Evolutionary conservation across 2,888 invertebrate species (phyloP), one percentile per base, ranked within the genome.

Genomic region (Priapulus caudatus): DNA sequence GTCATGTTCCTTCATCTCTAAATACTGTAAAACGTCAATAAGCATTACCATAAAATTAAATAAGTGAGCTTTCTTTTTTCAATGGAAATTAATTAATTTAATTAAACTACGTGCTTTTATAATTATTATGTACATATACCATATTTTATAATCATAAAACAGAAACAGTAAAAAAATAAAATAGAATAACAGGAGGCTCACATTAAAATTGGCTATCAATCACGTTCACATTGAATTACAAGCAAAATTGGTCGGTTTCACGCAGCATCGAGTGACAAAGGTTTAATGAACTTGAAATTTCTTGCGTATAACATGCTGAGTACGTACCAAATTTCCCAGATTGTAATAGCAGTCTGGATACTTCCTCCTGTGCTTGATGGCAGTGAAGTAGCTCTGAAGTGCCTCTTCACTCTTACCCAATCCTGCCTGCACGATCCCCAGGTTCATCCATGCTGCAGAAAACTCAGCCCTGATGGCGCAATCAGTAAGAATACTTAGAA

Each of bases 391-490:
- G 61, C 90, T 86, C 18, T 69, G 66, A 64, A 86, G 79, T 0
- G 93, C 84, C 64, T 84, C 82, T 1, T 77, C 69, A 56, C 79
- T 79, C 55, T 82, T 79, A 59, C 81, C 79, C 48, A 82, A 74
- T 43, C 33, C n/a, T 0, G 89, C 83, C 58, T 90, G 78, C 23
- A 92, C 86, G 61, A 95, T 93, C 16, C 93, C 95, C 50, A 95
- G 76, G 73, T 97, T 97, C 93, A 95, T 95, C 93, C 93, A 97
- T 0, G 93, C 95, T 0, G 91, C 85, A 1, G 93, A 85, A 74
- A 93, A 95, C 67, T 86, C 84, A 23, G 82, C 76, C 63, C 87
- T 86, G 67, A 21, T 54, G 52, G n/a, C n/a, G n/a, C n/a, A n/a
- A n/a, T n/a, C n/a, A n/a, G n/a, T n/a, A n/a, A n/a, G n/a, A n/a